These are phyloP conservation scores for Trematocara zebra DNA, from an alignment of 2,113 vertebrate genomes.

Conservation along the genomic window DNA sequence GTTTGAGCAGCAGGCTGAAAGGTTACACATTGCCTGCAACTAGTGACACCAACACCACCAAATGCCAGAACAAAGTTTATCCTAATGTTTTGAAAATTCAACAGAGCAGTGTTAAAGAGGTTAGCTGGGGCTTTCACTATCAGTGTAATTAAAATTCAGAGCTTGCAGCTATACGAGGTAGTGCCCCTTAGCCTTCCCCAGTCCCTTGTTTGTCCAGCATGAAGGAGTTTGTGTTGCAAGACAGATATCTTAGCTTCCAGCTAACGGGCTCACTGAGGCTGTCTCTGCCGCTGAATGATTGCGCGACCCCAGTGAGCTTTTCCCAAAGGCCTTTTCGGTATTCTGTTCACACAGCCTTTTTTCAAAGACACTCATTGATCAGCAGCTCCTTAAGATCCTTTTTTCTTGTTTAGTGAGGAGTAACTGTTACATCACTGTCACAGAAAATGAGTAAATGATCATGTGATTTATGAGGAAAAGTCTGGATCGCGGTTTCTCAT, in stretches of 20 bases:
- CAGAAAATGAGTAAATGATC: conserved; percentile 28
- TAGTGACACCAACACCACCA: not conserved
- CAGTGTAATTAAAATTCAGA: conserved; percentile 32
- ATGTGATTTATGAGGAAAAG: conserved; percentile 36
- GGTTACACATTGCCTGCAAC: not conserved
- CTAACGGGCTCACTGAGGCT: not conserved
- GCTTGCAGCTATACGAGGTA: not conserved
- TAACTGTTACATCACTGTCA: conserved; percentile 57
- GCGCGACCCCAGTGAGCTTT: not conserved
- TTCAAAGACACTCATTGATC: conserved; percentile 64
- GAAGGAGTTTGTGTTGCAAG: conserved; percentile 19
- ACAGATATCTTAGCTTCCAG: conserved; percentile 1
- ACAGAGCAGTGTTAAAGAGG: not conserved
- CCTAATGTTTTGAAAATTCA: not conserved
- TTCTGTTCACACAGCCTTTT: conserved; percentile 41
- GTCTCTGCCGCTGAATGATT: not conserved
- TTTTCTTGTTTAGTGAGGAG: conserved; percentile 12
- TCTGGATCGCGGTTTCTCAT: not conserved
- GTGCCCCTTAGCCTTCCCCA: not conserved
- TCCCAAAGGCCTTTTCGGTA: conserved; percentile 32
- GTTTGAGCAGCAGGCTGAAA: not conserved
- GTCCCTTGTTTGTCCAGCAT: not conserved
- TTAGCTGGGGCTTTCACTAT: not conserved
- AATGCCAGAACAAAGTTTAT: not conserved
- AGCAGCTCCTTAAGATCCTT: conserved; percentile 39